Conservation (phyloP, 2,113 vertebrate genomes). For the Bubo blakistoni region DNA sequence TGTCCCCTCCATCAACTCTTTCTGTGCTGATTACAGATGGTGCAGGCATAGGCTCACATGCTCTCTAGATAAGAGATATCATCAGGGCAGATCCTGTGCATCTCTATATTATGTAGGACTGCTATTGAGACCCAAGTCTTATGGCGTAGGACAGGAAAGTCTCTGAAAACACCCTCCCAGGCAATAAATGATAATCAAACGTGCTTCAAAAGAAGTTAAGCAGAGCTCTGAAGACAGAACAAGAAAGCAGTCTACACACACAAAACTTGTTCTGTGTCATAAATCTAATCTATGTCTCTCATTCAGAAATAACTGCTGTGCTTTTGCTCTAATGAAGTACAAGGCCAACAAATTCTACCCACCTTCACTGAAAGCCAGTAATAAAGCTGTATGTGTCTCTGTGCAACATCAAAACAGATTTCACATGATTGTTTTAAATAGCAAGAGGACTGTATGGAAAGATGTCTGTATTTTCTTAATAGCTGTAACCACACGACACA, state of each 20-base stretch:
- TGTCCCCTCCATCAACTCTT: neutral
- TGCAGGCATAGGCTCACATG: neutral
- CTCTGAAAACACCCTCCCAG: neutral
- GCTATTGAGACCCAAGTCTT: neutral
- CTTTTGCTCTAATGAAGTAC: neutral
- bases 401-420: slow-evolving; percentile 64
- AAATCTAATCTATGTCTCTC: neutral
- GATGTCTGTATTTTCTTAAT: slow-evolving; percentile 69
- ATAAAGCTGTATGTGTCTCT: slow-evolving; percentile 28
- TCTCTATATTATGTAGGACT: neutral
- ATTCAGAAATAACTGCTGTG: neutral
- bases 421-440: slow-evolving; percentile 44
- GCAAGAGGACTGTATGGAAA: slow-evolving; percentile 42
- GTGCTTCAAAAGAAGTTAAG: slow-evolving; percentile 20
- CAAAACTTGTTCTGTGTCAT: neutral
- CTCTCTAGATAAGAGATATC: neutral
- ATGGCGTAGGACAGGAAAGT: neutral
- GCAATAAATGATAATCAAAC: slow-evolving; percentile 16
- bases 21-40: neutral
- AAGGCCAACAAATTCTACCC: neutral
- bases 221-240: neutral
- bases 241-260: slow-evolving; percentile 17
- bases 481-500: slow-evolving; percentile 57
- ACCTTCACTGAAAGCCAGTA: slow-evolving; percentile 22
- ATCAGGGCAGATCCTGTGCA: neutral